Percentiles rank a stretch among this genome's conserved stretches.
Evolutionary conservation across 2,888 invertebrate genomes (phyloP).

Genomic region (Steinernema hermaphroditum): DNA sequence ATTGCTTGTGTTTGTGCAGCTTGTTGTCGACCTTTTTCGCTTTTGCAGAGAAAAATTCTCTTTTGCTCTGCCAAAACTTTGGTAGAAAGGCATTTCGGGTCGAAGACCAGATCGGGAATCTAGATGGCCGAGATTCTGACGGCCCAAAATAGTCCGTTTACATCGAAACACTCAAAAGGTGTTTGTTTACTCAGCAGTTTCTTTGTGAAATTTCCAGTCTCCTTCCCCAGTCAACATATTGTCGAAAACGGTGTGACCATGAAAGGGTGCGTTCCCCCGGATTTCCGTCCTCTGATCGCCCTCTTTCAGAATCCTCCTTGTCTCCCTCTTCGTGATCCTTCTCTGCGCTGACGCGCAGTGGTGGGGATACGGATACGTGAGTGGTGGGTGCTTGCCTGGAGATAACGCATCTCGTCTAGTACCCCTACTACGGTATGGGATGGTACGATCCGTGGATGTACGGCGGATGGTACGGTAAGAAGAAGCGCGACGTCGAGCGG

Average conservation of each 20-base stretch:
- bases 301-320: not conserved
- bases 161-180: not conserved
- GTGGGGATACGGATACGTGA: slow-evolving; percentile 14
- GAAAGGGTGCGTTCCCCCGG: not conserved
- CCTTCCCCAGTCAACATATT: not conserved
- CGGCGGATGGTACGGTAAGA: slow-evolving; percentile 3
- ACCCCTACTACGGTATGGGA: not conserved
- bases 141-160: too few species aligned
- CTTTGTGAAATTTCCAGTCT: not conserved
- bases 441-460: not conserved
- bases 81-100: too few species aligned
- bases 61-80: too few species aligned
- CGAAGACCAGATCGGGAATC: too few species aligned
- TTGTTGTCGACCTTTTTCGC: too few species aligned
- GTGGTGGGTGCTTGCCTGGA: not conserved
- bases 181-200: not conserved
- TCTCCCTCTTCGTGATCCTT: not conserved
- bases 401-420: not conserved
- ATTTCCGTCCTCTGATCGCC: not conserved
- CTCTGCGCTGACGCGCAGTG: slow-evolving; percentile 1
- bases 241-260: not conserved
- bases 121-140: too few species aligned
- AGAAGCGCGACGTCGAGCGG: not conserved
- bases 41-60: too few species aligned
- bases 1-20: too few species aligned